Evolutionary conservation across 2,797 vertebrate species (phyloP).

Genomic region (Chelonia mydas): DNA sequence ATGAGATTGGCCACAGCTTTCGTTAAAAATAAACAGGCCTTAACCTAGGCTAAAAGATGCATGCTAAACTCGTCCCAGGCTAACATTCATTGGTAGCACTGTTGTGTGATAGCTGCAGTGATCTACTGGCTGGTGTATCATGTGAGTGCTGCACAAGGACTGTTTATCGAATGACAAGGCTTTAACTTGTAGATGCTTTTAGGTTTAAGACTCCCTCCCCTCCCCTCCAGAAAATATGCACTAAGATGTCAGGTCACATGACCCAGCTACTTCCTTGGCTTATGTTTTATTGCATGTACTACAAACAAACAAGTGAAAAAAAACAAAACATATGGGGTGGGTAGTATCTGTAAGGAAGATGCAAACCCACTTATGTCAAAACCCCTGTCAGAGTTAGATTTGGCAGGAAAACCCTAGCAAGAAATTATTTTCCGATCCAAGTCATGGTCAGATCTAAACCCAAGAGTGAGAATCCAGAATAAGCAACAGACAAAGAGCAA

Average conservation of each 20-base stretch:
- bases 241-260: background rate
- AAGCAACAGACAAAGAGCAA: background rate
- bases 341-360: background rate
- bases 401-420: too few relatives aligned
- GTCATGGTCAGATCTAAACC: background rate
- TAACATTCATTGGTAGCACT: background rate
- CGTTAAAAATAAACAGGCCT: constrained; percentile 7
- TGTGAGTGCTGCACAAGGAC: background rate
- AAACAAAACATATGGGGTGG: background rate
- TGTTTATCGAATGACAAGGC: background rate
- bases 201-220: background rate
- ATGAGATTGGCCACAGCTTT: background rate
- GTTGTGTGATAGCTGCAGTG: background rate
- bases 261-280: background rate
- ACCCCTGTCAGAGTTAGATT: background rate
- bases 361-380: background rate
- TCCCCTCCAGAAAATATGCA: background rate
- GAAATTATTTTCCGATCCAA: background rate
- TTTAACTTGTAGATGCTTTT: background rate
- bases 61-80: background rate
- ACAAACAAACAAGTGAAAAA: background rate
- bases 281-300: background rate
- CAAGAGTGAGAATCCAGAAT: background rate
- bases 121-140: fast-evolving
- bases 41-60: background rate